phyloP scores from a whole-genome alignment of 2,797 vertebrate genomes.

The Xiphophorus birchmanni region DNA sequence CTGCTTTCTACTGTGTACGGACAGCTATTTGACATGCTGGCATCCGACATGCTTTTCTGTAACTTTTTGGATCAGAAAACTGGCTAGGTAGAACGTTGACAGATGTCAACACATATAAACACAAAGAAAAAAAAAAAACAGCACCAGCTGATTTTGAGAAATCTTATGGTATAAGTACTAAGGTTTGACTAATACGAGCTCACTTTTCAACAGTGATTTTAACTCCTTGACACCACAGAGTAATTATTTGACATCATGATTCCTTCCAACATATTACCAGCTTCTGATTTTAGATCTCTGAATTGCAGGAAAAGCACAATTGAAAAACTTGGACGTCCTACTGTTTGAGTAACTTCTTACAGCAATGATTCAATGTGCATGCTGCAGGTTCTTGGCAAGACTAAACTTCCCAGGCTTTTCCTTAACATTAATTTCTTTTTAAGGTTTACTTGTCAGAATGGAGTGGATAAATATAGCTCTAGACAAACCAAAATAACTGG shows the following conservation, averaged over 20 bases:
- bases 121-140: neutral
- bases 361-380: constrained; percentile 16
- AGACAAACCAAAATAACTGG: constrained; percentile 92
- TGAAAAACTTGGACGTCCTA: neutral
- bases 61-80: constrained; percentile 4
- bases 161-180: neutral
- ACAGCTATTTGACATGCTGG: constrained; percentile 1
- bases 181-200: neutral
- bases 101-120: constrained; percentile 3
- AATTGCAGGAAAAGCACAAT: neutral
- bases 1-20: neutral
- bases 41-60: constrained; percentile 5
- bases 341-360: constrained; percentile 9
- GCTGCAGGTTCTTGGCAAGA: constrained; percentile 30
- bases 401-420: constrained; percentile 41
- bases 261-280: neutral
- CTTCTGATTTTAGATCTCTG: neutral
- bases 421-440: constrained; percentile 79
- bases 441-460: constrained; percentile 88
- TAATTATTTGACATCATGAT: neutral
- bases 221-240: neutral
- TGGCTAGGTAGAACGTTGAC: neutral
- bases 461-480: constrained; percentile 91
- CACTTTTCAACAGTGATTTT: neutral
- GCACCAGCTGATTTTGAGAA: neutral